Conservation (phyloP, 1,140 invertebrate species). For the Drosophila orosa region DNA sequence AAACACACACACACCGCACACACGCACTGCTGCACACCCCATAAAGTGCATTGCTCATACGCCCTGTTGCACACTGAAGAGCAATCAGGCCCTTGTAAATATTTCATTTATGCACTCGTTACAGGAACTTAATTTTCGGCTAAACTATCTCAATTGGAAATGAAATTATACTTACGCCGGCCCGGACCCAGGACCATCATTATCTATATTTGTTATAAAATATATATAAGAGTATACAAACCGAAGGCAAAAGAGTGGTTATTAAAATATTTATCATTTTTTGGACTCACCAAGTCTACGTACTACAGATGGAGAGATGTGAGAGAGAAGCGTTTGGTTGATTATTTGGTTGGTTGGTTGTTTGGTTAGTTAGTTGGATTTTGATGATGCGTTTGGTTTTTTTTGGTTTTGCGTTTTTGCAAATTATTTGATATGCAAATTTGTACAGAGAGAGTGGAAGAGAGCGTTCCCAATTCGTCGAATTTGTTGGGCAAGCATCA, state of each 20-base stretch:
- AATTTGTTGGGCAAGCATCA: slow-evolving; percentile 81
- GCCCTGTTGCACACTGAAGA: slow-evolving; percentile 37
- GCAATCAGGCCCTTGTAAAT: slow-evolving; percentile 44
- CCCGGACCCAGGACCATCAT: slow-evolving; percentile 9
- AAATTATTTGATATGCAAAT: slow-evolving; percentile 64
- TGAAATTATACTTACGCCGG: slow-evolving; percentile 64
- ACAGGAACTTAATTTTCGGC: slow-evolving; percentile 63
- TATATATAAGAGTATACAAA: slow-evolving; percentile 38
- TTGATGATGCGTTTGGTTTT: slow-evolving; percentile 64
- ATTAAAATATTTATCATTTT: slow-evolving; percentile 38
- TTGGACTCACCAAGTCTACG: slow-evolving; percentile 78
- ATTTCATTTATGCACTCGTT: slow-evolving; percentile 59
- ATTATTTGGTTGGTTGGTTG: slow-evolving; percentile 51
- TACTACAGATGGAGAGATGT: slow-evolving; percentile 75
- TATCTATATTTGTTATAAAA: slow-evolving; percentile 11
- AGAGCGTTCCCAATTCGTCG: slow-evolving; percentile 73
- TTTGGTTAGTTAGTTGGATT: slow-evolving; percentile 56
- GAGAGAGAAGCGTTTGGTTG: slow-evolving; percentile 69
- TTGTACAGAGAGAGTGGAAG: slow-evolving; percentile 65
- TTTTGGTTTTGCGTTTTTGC: slow-evolving; percentile 32
- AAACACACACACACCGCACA: slow-evolving; percentile 9
- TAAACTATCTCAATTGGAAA: slow-evolving; percentile 62
- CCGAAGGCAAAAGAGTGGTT: slow-evolving; percentile 30
- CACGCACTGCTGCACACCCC: slow-evolving; percentile 11
- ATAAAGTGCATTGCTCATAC: slow-evolving; percentile 46